Conservation (phyloP, 2,797 vertebrate species). For the Pyrrhura leucotis region DNA sequence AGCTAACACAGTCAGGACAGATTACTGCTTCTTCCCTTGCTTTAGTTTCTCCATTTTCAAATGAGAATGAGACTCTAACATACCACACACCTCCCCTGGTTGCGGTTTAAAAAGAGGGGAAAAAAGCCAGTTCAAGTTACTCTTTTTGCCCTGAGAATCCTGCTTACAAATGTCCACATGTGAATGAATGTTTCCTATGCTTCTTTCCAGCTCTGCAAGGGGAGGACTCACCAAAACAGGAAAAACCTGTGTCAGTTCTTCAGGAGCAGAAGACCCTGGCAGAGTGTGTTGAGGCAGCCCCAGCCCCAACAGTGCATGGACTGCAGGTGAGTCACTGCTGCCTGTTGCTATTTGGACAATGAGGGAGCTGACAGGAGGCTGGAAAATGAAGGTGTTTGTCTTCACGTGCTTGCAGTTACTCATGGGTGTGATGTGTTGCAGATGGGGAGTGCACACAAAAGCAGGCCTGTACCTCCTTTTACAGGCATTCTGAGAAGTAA, state of each 20-base stretch:
- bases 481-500: not conserved
- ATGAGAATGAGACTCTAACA: not conserved
- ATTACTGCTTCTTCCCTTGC: not conserved
- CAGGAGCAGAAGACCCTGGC: constrained; percentile 13
- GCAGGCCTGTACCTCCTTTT: not conserved
- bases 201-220: constrained; percentile 54
- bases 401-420: not conserved
- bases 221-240: not conserved
- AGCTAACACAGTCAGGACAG: not conserved
- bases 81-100: not conserved
- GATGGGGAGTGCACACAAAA: not conserved
- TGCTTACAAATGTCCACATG: not conserved
- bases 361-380: not conserved
- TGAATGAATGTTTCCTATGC: not conserved
- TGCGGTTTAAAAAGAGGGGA: rapidly evolving
- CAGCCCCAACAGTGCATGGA: constrained; percentile 28
- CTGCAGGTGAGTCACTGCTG: constrained; percentile 68
- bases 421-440: not conserved
- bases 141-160: not conserved
- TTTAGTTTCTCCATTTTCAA: not conserved
- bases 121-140: rapidly evolving
- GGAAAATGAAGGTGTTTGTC: not conserved
- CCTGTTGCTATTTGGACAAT: not conserved
- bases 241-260: constrained; percentile 45
- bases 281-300: constrained; percentile 9